Conservation (phyloP, 2,888 invertebrate species). For the Tubulanus polymorphus region DNA sequence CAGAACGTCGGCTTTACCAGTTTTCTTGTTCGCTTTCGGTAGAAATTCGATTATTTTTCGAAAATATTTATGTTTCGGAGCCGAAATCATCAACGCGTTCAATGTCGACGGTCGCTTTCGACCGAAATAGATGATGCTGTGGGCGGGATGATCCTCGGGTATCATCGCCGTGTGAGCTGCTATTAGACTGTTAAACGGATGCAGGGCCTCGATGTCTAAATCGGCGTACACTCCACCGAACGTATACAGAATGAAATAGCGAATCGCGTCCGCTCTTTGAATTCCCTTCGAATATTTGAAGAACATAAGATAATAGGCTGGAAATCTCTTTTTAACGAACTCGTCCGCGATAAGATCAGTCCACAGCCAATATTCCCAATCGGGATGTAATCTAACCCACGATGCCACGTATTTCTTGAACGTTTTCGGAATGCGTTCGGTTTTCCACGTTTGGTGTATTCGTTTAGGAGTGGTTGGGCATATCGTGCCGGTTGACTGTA, state of each 20-base stretch:
- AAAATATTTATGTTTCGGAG: too few species aligned
- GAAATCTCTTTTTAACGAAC: constrained; percentile 3
- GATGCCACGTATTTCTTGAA: not conserved
- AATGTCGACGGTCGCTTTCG: too few species aligned
- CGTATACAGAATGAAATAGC: constrained; percentile 11
- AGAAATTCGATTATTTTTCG: too few species aligned
- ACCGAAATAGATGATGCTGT: too few species aligned
- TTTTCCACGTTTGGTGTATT: constrained; percentile 3
- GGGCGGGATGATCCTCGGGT: too few species aligned
- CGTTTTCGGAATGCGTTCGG: not conserved
- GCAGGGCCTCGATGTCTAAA: constrained; percentile 1
- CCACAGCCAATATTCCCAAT: constrained; percentile 9
- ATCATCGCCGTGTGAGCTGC: too few species aligned
- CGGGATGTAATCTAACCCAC: constrained; percentile 1
- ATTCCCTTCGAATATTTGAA: constrained; percentile 1
- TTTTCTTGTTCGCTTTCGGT: too few species aligned
- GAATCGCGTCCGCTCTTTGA: constrained; percentile 6
- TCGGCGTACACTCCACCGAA: constrained; percentile 7
- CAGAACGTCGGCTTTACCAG: too few species aligned
- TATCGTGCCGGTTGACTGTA: too few species aligned
- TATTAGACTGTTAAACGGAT: not conserved
- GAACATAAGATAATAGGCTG: not conserved
- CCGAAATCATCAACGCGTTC: too few species aligned
- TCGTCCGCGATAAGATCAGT: not conserved
- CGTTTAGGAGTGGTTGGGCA: too few species aligned